These are phyloP conservation scores for Lerista edwardsae DNA, from an alignment of 2,797 vertebrate species.

Conservation along the genomic window DNA sequence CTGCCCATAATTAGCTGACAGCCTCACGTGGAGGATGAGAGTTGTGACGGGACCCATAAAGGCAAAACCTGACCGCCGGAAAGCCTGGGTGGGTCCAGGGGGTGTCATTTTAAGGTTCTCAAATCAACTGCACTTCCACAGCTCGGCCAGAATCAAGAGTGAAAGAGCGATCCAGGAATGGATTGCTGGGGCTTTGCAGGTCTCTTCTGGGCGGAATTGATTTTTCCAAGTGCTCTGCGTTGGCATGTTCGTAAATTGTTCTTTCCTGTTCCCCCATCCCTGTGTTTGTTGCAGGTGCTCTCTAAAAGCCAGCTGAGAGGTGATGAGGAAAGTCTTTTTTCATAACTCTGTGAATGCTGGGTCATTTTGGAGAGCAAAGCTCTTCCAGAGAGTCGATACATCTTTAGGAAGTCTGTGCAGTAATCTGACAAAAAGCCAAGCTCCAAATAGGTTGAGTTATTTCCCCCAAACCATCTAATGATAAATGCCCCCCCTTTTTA, in stretches of 20 bases:
- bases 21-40: background rate
- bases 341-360: background rate
- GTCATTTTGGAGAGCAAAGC: background rate
- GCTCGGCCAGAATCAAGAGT: background rate
- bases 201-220: background rate
- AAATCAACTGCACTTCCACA: background rate
- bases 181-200: background rate
- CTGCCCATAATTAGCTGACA: background rate
- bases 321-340: background rate
- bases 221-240: background rate
- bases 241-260: too few species aligned
- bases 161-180: background rate
- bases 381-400: background rate
- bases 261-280: background rate
- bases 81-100: too few species aligned
- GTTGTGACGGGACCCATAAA: background rate
- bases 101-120: slow-evolving; percentile 34
- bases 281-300: background rate
- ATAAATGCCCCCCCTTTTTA: background rate
- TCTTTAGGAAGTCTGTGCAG: background rate
- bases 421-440: background rate
- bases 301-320: background rate
- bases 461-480: background rate
- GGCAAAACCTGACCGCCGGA: background rate
- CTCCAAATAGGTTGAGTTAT: background rate